phyloP scores from a whole-genome alignment of 37 sponge, comb jelly and placozoan species.

The Aplysina aerophoba region DNA sequence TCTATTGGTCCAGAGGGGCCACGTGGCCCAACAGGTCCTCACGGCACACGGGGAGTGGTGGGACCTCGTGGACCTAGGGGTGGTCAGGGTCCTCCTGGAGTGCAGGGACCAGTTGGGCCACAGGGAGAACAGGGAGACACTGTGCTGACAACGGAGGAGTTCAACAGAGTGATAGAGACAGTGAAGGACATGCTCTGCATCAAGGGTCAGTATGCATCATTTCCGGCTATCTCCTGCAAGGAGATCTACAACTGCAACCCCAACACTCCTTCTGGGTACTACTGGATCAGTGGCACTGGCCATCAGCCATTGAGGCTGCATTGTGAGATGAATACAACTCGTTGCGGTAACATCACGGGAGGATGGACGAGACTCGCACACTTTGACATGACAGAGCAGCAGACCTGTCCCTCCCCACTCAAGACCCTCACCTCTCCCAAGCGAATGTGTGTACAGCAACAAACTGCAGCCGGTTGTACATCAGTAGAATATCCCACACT shows the following conservation, averaged over 20 bases:
- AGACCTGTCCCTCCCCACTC: slow-evolving; percentile 18
- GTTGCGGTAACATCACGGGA: slow-evolving; percentile 19
- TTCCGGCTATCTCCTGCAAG: background rate
- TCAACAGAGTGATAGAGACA: background rate
- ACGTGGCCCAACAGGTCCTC: slow-evolving; percentile 23
- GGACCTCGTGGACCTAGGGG: slow-evolving; percentile 48
- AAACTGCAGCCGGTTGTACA: background rate
- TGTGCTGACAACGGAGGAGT: background rate
- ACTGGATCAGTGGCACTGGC: slow-evolving; percentile 1
- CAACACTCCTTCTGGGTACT: background rate
- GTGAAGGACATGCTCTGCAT: background rate
- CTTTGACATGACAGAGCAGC: background rate
- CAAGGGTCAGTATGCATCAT: too few relatives aligned
- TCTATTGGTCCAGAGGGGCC: background rate
- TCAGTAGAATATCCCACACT: slow-evolving; percentile 2
- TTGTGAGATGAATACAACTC: slow-evolving; percentile 1
- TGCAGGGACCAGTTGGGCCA: background rate
- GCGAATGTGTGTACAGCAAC: slow-evolving; percentile 14
- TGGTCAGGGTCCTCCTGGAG: background rate
- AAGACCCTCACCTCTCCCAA: background rate
- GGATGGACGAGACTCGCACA: slow-evolving; percentile 24
- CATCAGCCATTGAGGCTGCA: background rate
- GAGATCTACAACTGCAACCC: background rate
- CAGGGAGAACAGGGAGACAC: slow-evolving; percentile 26
- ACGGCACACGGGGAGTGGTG: slow-evolving; percentile 14